Percentiles rank a stretch among this genome's conserved stretches.
phyloP scores from a whole-genome alignment of 2,113 vertebrate species.

The Grammomys surdaster region DNA sequence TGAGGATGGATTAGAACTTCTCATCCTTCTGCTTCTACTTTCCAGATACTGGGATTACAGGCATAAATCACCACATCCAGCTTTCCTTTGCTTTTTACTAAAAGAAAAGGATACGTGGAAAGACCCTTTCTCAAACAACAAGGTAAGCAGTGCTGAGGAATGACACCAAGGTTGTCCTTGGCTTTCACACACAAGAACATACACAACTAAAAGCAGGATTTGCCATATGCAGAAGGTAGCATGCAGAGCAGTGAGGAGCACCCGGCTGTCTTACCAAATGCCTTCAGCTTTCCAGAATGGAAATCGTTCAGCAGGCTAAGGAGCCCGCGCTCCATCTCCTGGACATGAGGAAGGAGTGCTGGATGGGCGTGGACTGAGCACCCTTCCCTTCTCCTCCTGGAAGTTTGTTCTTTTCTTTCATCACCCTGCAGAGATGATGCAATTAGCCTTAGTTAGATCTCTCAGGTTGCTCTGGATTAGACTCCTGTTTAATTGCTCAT shows the following conservation, averaged over 20 bases:
- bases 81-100: not conserved
- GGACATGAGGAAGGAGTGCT: slow-evolving; percentile 98
- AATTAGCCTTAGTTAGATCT: not conserved
- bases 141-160: not conserved
- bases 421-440: slow-evolving; percentile 84
- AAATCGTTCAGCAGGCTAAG: slow-evolving; percentile 98
- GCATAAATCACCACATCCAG: not conserved
- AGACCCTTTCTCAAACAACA: not conserved
- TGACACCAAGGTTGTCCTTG: not conserved
- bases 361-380: slow-evolving; percentile 90
- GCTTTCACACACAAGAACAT: not conserved
- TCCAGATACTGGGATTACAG: not conserved
- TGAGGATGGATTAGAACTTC: not conserved
- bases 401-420: slow-evolving; percentile 92
- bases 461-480: slow-evolving; percentile 15
- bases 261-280: slow-evolving; percentile 90
- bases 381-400: slow-evolving; percentile 89
- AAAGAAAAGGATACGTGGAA: not conserved
- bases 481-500: not conserved
- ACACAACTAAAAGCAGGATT: not conserved
- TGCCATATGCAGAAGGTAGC: not conserved
- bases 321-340: slow-evolving; percentile 98
- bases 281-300: slow-evolving; percentile 98
- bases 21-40: not conserved
- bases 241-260: not conserved